phyloP scores from a whole-genome alignment of 2,797 vertebrate genomes.

The Acrocephalus scirpaceus region DNA sequence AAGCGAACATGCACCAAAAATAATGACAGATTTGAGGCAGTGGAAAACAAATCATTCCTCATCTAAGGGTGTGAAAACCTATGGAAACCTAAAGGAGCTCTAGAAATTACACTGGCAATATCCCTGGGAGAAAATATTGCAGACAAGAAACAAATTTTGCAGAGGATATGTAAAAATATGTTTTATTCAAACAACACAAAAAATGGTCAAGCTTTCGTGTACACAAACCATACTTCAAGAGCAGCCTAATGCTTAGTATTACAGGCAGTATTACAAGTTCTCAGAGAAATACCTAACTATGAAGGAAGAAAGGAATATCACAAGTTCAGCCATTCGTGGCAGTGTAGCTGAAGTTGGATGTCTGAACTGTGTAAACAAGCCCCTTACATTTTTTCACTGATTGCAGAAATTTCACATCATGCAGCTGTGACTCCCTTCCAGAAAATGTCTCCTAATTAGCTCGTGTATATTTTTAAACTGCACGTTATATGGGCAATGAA shows the following conservation, averaged over 20 bases:
- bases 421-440: neutral
- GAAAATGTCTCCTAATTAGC: conserved; percentile 40
- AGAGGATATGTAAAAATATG: neutral
- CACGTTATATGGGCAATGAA: neutral
- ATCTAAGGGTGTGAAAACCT: neutral
- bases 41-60: neutral
- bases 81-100: neutral
- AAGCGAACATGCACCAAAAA: neutral
- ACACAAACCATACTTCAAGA: neutral
- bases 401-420: neutral
- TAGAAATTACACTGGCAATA: neutral
- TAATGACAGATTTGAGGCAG: neutral
- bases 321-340: conserved; percentile 14
- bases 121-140: neutral
- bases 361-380: conserved; percentile 27
- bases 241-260: neutral
- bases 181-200: conserved; percentile 40
- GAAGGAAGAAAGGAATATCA: conserved; percentile 4
- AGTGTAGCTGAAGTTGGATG: neutral
- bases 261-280: conserved; percentile 7
- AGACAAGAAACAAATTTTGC: conserved; percentile 9
- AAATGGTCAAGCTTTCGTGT: conserved; percentile 21
- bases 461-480: neutral
- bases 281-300: neutral
- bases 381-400: neutral